Percentiles rank a stretch among this genome's conserved stretches.
Evolutionary conservation across 1,140 invertebrate genomes (phyloP).

Genomic region (Homalodisca vitripennis): DNA sequence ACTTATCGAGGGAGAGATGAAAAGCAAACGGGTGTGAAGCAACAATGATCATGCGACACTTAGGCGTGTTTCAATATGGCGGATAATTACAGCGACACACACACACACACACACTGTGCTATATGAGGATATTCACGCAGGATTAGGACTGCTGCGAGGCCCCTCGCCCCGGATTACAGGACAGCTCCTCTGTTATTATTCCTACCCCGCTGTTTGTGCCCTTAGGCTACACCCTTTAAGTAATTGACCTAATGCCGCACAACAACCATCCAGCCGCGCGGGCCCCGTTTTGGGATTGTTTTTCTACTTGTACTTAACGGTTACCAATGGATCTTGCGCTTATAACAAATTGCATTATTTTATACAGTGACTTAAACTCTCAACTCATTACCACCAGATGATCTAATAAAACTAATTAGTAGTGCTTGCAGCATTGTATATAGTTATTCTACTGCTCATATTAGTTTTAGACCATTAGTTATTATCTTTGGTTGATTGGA

Average conservation of each 20-base stretch:
- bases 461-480: no score
- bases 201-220: neutral
- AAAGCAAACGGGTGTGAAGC: no score
- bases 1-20: neutral
- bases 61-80: neutral
- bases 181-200: neutral
- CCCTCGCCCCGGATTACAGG: neutral
- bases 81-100: neutral
- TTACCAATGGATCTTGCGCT: no score
- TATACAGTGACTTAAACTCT: no score
- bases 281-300: neutral
- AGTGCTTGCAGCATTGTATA: no score
- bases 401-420: no score
- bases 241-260: conserved; percentile 5
- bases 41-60: conserved; percentile 2
- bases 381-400: no score
- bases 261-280: neutral
- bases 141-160: no score
- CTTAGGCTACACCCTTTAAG: conserved; percentile 6
- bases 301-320: neutral
- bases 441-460: no score
- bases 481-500: no score
- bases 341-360: no score
- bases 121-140: no score
- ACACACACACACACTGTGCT: neutral